Evolutionary conservation across 1,140 invertebrate species (phyloP).

Genomic region (Drosophila sturtevanti): DNA sequence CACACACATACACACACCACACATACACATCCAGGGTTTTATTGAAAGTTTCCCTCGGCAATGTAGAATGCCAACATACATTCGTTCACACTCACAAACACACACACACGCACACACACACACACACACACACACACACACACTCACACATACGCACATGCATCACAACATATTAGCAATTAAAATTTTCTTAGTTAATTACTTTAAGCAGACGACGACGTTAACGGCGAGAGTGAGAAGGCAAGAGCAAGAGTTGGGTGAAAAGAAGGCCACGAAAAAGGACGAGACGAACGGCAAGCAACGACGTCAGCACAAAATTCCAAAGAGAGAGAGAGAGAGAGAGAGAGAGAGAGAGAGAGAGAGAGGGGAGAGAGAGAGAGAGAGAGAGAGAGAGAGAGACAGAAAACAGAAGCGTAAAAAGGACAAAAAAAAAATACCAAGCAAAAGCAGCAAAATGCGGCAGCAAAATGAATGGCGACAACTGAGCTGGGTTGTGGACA

Average conservation of each 20-base stretch:
- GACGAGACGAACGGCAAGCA: conserved; percentile 21
- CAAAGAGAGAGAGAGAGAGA: conserved; percentile 15
- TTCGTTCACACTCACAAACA: not conserved
- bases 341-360: not conserved
- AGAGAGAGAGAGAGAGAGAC: not conserved
- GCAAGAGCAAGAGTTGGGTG: not conserved
- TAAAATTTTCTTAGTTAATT: conserved; percentile 83
- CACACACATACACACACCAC: conserved; percentile 7
- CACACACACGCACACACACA: conserved; percentile 9
- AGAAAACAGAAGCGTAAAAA: conserved; percentile 3
- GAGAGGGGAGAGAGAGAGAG: not conserved
- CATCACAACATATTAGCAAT: conserved; percentile 82
- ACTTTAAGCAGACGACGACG: conserved; percentile 77
- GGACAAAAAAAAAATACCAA: too few relatives aligned
- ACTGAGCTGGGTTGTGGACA: not conserved
- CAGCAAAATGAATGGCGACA: conserved; percentile 70
- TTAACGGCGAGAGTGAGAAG: not conserved
- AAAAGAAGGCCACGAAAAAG: conserved; percentile 22
- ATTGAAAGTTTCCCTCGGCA: conserved; percentile 55
- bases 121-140: conserved; percentile 9
- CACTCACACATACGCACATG: conserved; percentile 57
- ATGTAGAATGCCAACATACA: conserved; percentile 37
- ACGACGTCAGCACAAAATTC: conserved; percentile 47
- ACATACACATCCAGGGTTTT: conserved; percentile 26
- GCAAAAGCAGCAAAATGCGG: conserved; percentile 48